Evolutionary conservation across 2,888 invertebrate species (phyloP), one percentile per base, ranked within the genome.

Genomic region (Operophtera brumata): DNA sequence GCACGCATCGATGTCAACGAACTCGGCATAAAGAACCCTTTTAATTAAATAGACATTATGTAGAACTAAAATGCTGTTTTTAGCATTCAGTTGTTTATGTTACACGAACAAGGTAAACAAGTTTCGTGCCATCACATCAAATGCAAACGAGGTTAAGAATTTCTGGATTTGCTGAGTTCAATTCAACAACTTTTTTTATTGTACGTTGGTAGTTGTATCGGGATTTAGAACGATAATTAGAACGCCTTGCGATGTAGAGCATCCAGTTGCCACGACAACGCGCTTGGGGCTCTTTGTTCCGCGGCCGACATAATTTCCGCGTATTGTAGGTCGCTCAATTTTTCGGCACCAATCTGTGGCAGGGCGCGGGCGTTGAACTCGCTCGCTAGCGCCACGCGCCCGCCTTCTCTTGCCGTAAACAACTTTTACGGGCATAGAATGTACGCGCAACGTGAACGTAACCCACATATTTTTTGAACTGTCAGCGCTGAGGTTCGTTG

Each of bases 401-500:
- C 71, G 71, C 73, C 73, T 75, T 73, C 75, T 70, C 77, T 78
- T 75, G 72, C 82, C 80, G 84, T 87, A 86, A 86, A 85, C 82
- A 87, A 84, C 87, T 86, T 87, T 86, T 87, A 88, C 88, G 87
- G 87, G 80, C 86, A 82, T 80, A 82, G 79, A 85, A 84, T 85
- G 86, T 86, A 87, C 86, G 82, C 86, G 86, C 86, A 78, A 86
- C 87, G 82, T 85, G 87, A 89, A 84, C 90, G 88, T 89, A 89
- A 88, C 90, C 90, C 80, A 90, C 87, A 88, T 90, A 84, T 88
- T 86, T 88, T 89, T 89, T 87, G 86, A 87, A 85, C 86, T 87
- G 90, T 87, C 87, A 86, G 88, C 86, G 84, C 74, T 71, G 78
- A 80, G 82, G 90, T 86, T 88, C 90, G 80, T 82, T 85, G 90